phyloP scores from a whole-genome alignment of 2,888 invertebrate genomes.

The Rhimphoctona megacephalus region DNA sequence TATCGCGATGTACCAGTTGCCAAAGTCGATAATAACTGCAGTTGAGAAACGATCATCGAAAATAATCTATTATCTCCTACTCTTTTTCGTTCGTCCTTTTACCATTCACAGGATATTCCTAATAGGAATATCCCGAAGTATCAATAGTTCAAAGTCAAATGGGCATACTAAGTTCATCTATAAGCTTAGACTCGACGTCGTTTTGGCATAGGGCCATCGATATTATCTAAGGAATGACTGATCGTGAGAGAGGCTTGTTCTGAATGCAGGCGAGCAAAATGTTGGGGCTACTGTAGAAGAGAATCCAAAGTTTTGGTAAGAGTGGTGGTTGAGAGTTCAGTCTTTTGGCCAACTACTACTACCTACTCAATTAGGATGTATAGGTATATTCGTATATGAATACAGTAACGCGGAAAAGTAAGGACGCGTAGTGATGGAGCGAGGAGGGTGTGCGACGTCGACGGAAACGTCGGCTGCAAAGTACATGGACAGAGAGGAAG shows the following conservation, averaged over 20 bases:
- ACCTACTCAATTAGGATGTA: no score
- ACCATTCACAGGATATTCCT: not conserved
- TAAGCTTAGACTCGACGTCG: slow-evolving; percentile 1
- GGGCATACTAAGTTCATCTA: not conserved
- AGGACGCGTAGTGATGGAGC: not conserved
- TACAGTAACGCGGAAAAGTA: not conserved
- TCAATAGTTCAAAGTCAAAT: not conserved
- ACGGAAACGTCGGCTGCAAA: slow-evolving; percentile 59
- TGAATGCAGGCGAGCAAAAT: slow-evolving; percentile 55
- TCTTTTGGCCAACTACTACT: slow-evolving; percentile 5
- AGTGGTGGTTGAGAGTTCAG: slow-evolving; percentile 28
- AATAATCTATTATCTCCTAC: not conserved
- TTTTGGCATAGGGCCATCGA: slow-evolving; percentile 12
- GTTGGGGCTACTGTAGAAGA: slow-evolving; percentile 30
- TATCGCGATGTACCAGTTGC: not conserved
- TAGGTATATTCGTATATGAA: slow-evolving; percentile 21
- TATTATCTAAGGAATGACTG: slow-evolving; percentile 54
- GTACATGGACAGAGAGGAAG: slow-evolving; percentile 50
- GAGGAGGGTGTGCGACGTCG: slow-evolving; percentile 32
- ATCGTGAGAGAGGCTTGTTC: slow-evolving; percentile 59
- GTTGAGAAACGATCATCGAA: not conserved
- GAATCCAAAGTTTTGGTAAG: slow-evolving; percentile 50
- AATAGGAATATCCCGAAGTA: not conserved
- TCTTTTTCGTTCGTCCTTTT: not conserved
- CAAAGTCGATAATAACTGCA: not conserved